Conservation (phyloP, 2,888 invertebrate genomes). For the Andrena trimmerana region DNA sequence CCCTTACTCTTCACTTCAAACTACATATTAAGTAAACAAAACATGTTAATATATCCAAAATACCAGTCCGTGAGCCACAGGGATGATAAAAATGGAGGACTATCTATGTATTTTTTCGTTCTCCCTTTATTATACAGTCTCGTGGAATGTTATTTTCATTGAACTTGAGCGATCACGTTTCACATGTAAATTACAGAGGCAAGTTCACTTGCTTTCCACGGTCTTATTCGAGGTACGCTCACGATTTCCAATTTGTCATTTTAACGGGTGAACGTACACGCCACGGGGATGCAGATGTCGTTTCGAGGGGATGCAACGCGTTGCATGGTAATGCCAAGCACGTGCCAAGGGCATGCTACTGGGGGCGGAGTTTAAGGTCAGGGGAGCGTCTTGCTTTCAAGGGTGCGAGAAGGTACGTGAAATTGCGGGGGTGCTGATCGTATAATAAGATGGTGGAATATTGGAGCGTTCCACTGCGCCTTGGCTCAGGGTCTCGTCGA, state of each 20-base stretch:
- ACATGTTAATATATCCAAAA: too few relatives aligned
- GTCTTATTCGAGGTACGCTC: slow-evolving; percentile 12
- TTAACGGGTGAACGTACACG: slow-evolving; percentile 22
- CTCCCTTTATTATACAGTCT: too few relatives aligned
- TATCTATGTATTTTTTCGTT: background rate
- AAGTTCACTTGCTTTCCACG: background rate
- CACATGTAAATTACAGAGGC: background rate
- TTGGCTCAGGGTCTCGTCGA: background rate
- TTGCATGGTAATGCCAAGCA: slow-evolving; percentile 54
- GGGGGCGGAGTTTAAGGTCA: slow-evolving; percentile 61
- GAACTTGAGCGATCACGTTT: background rate
- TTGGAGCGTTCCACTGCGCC: too few relatives aligned
- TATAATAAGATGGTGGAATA: slow-evolving; percentile 12
- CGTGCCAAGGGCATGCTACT: slow-evolving; percentile 58
- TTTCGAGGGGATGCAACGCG: slow-evolving; percentile 52
- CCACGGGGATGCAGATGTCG: slow-evolving; percentile 33
- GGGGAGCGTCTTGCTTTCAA: slow-evolving; percentile 36
- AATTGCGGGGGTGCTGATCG: slow-evolving; percentile 2
- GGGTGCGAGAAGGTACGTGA: slow-evolving; percentile 24
- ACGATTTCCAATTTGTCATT: slow-evolving; percentile 27
- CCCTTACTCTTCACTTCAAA: too few relatives aligned
- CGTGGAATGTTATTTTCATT: background rate
- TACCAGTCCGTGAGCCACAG: too few relatives aligned
- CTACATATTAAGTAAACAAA: too few relatives aligned
- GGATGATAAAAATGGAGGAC: background rate